Evolutionary conservation across 2,113 vertebrate species (phyloP).

Genomic region (Podocnemis expansa): DNA sequence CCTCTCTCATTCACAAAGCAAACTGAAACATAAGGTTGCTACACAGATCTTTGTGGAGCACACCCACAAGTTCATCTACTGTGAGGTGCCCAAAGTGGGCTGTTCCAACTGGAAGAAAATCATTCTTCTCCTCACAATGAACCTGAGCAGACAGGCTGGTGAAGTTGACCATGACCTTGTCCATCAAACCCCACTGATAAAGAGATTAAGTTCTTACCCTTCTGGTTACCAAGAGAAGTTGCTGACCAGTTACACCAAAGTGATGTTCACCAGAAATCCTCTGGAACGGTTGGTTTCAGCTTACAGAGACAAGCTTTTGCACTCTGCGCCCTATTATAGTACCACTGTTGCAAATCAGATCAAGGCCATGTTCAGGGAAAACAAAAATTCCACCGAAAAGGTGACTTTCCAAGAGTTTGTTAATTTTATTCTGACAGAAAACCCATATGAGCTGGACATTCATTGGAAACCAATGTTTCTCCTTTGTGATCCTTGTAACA

Average conservation of each 20-base stretch:
- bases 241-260: conserved; percentile 68
- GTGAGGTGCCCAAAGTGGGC: too few relatives aligned
- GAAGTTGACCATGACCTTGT: conserved; percentile 48
- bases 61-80: conserved; percentile 63
- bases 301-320: conserved; percentile 75
- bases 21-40: neutral
- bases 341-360: conserved; percentile 49
- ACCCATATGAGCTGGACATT: conserved; percentile 12
- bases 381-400: conserved; percentile 9
- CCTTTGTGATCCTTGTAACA: conserved; percentile 72
- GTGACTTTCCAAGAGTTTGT: too few relatives aligned
- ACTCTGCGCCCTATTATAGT: conserved; percentile 55
- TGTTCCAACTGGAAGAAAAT: too few relatives aligned
- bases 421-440: conserved; percentile 15
- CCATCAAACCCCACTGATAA: conserved; percentile 41
- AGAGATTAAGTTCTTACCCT: conserved; percentile 51
- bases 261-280: conserved; percentile 74
- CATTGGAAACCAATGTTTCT: conserved; percentile 74
- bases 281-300: too few relatives aligned
- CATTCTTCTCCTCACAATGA: conserved; percentile 64
- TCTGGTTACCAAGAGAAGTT: conserved; percentile 7
- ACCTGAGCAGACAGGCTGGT: conserved; percentile 14
- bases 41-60: conserved; percentile 68
- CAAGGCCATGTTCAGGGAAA: conserved; percentile 58
- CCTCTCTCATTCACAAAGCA: neutral